phyloP scores from a whole-genome alignment of 2,113 vertebrate species.

The Salvelinus namaycush region DNA sequence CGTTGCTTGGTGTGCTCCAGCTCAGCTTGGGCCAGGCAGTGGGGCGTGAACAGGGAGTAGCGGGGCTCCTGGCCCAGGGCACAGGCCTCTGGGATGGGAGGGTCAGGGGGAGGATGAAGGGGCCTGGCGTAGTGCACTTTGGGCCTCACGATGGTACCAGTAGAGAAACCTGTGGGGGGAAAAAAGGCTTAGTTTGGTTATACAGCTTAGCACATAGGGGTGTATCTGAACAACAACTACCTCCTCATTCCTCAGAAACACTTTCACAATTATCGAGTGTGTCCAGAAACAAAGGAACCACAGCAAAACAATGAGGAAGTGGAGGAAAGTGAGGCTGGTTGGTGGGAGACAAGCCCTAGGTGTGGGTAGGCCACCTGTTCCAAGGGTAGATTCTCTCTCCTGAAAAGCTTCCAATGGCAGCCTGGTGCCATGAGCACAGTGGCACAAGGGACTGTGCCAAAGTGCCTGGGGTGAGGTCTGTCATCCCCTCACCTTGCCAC shows the following conservation, averaged over 20 bases:
- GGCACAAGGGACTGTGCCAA: constrained; percentile 71
- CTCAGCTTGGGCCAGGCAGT: constrained; percentile 79
- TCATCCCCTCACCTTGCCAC: constrained; percentile 74
- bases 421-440: constrained; percentile 70
- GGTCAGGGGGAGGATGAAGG: constrained; percentile 82
- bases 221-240: background rate
- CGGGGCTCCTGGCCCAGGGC: constrained; percentile 83
- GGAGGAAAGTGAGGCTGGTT: constrained; percentile 55
- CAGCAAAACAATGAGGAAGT: background rate
- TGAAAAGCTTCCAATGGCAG: constrained; percentile 73
- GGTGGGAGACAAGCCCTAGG: constrained; percentile 65
- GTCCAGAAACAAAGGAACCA: constrained; percentile 13
- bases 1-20: constrained; percentile 89
- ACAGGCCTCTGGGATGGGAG: constrained; percentile 90
- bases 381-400: constrained; percentile 74
- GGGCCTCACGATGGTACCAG: constrained; percentile 88
- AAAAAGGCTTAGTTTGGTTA: background rate
- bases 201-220: background rate
- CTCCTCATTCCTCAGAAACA: background rate
- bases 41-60: constrained; percentile 79
- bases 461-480: constrained; percentile 77
- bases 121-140: constrained; percentile 94
- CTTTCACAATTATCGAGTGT: background rate
- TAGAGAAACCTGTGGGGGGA: constrained; percentile 61
- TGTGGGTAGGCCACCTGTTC: constrained; percentile 77